Evolutionary conservation across 1,140 invertebrate genomes (phyloP), one percentile per base, ranked within the genome.

Genomic region (Lordiphosa clarofinis): DNA sequence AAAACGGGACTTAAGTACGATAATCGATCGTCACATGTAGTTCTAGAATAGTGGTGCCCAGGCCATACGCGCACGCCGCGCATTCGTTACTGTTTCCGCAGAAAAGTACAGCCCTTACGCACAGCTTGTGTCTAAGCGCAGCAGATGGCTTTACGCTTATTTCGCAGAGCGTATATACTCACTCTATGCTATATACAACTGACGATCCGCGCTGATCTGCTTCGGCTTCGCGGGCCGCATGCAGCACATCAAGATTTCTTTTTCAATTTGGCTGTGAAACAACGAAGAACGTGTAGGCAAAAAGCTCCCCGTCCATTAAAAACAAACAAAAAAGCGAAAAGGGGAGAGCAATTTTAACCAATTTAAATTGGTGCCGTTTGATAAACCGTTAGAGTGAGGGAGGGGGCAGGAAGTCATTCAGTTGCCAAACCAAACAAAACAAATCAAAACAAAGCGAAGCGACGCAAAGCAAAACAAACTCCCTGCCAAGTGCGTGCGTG

Each of bases 241-340:
- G 72, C 73, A 54, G 56, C 72, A 59, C 58, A 59, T 54, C 53
- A 64, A 84, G 59, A 74, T 59, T 82, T 82, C 78, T 82, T 82
- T 82, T 84, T 69, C 56, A 76, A 84, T 69, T 82, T 66, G 78
- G 78, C 78, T 82, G 78, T 84, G 78, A 82, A 78, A 76, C 78
- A 78, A 84, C 60, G 47, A 78, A 76, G 67, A 78, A 84, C 78
- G 54, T 60, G 21, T 28, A 37, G 49, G 37, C 35, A 56, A 47
- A 9, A 38, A 42, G 33, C 13, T 28, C 31, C 35, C 12, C 24
- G 35, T 40, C 28, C 33, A 44, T 35, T 11, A 28, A 48, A 21
- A 21, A 21, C 15, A 15, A n/a, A n/a, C 3, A 21, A 21, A 21
- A 21, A 21, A 21, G 4, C 21, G 0, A 21, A 21, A 3, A 7